Evolutionary conservation across 2,888 invertebrate genomes (phyloP).

Genomic region (Macrophya annulata): DNA sequence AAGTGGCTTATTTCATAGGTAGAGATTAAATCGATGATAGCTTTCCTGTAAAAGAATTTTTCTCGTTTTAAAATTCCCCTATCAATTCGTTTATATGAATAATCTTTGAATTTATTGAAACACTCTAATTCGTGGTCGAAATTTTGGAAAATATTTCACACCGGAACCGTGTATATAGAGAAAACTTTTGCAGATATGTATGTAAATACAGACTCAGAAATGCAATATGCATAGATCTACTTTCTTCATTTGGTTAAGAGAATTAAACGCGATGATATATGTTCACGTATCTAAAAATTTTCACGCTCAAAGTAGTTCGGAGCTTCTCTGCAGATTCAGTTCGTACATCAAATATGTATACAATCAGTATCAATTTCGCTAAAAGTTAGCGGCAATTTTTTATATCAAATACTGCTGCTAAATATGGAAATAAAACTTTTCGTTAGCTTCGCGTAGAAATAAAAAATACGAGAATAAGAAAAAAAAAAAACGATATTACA

Average conservation of each 20-base stretch:
- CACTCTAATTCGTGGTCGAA: background rate
- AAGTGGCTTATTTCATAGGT: background rate
- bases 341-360: background rate
- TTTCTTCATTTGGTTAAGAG: background rate
- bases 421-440: background rate
- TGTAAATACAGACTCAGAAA: background rate
- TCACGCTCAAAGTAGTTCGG: background rate
- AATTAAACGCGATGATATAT: background rate
- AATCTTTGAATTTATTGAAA: background rate
- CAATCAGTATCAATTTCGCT: conserved; percentile 10
- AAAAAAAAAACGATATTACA: background rate
- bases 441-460: background rate
- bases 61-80: background rate
- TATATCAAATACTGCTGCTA: background rate
- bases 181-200: background rate
- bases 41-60: background rate
- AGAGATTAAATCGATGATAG: conserved; percentile 9
- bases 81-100: background rate
- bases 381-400: background rate
- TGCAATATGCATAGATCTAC: conserved; percentile 17
- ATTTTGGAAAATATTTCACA: background rate
- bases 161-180: background rate
- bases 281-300: background rate
- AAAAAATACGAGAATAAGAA: background rate
- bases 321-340: background rate